These are phyloP conservation scores for Pantherophis vulpinus DNA, from an alignment of 2,797 vertebrate genomes.

Conservation along the genomic window DNA sequence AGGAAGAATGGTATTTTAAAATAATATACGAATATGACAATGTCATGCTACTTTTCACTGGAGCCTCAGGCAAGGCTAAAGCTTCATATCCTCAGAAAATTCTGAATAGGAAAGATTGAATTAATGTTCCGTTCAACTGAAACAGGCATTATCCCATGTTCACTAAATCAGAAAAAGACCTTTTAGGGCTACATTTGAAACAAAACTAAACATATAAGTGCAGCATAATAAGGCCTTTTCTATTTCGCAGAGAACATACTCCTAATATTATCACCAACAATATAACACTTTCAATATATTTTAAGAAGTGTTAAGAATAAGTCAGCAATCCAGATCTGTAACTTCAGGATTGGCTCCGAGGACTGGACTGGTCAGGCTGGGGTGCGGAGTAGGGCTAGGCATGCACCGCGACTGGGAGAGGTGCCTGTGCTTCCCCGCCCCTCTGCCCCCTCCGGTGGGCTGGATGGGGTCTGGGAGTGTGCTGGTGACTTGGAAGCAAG, in stretches of 20 bases:
- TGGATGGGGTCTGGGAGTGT: no score
- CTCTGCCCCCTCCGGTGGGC: neutral
- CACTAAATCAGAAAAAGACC: neutral
- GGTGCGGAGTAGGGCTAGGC: neutral
- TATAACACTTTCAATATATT: neutral
- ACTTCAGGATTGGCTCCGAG: neutral
- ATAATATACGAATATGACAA: neutral
- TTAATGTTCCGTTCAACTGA: neutral
- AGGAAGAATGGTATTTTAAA: neutral
- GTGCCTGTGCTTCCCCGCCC: neutral
- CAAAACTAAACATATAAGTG: neutral
- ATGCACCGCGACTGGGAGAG: neutral
- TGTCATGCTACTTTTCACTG: neutral
- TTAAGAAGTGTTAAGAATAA: neutral
- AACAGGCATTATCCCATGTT: neutral
- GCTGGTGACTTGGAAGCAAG: neutral
- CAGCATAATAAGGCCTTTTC: neutral
- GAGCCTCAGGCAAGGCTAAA: neutral
- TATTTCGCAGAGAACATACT: neutral
- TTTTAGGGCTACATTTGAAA: neutral
- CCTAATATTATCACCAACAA: neutral
- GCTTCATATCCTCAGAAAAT: constrained; percentile 20
- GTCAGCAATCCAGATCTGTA: neutral
- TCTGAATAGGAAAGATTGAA: neutral
- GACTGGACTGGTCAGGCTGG: neutral